phyloP scores from a whole-genome alignment of 2,113 vertebrate genomes.

The Myiozetetes cayanensis region DNA sequence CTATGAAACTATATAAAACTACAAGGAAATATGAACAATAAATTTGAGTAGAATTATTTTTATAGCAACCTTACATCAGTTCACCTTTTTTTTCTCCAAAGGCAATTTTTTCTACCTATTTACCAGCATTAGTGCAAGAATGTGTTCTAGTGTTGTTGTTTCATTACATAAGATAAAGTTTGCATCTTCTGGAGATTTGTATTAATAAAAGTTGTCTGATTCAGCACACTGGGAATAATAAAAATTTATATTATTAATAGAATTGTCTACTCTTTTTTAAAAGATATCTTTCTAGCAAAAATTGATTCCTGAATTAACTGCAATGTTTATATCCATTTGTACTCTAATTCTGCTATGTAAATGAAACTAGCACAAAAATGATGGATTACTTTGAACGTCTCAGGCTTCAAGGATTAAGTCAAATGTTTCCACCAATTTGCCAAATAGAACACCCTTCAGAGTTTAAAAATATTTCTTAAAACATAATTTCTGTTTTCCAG shows the following conservation, averaged over 20 bases:
- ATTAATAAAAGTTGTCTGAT: background rate
- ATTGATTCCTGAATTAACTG: background rate
- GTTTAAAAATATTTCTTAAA: background rate
- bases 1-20: background rate
- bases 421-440: background rate
- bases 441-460: background rate
- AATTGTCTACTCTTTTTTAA: background rate
- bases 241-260: background rate
- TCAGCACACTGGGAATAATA: background rate
- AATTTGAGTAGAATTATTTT: background rate
- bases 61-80: background rate
- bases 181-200: background rate
- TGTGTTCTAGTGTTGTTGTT: background rate
- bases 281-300: background rate
- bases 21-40: background rate
- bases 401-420: background rate
- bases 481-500: background rate
- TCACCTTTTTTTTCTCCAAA: background rate
- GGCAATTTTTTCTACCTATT: background rate
- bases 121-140: background rate
- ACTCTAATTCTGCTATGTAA: background rate
- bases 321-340: background rate
- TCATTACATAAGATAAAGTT: background rate
- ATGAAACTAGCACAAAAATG: background rate
- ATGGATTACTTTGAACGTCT: background rate